These are phyloP conservation scores for Nycticryphes semicollaris DNA, from an alignment of 2,113 vertebrate genomes.

Conservation along the genomic window DNA sequence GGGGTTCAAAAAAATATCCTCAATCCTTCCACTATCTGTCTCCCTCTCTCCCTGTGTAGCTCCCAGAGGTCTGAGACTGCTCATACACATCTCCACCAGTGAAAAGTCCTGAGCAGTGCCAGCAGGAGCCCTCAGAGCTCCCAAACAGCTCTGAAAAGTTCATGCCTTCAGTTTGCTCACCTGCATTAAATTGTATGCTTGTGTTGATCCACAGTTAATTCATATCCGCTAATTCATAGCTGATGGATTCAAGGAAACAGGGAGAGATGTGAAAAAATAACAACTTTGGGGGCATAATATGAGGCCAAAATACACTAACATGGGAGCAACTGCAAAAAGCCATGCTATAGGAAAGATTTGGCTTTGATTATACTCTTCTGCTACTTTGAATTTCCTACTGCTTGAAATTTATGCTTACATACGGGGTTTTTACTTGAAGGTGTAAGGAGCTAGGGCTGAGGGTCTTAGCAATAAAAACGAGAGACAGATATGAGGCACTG, in stretches of 20 bases:
- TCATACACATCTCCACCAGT: accelerated
- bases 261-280: background rate
- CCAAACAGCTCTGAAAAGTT: background rate
- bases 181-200: background rate
- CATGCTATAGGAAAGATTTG: background rate
- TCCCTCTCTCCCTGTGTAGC: background rate
- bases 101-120: background rate
- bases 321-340: background rate
- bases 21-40: background rate
- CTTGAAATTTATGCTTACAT: background rate
- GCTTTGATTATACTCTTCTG: background rate
- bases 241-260: background rate
- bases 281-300: background rate
- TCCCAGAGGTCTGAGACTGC: background rate
- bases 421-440: background rate
- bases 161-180: background rate
- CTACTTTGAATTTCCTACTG: background rate
- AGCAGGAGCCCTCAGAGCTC: background rate
- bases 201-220: background rate
- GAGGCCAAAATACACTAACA: background rate
- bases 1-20: background rate
- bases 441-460: background rate
- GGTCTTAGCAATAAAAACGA: background rate
- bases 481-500: background rate
- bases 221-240: background rate